Percentiles rank a stretch among this genome's conserved stretches.
Conservation (phyloP, 92 coral and sea anemone species). For the Heteractis magnifica region DNA sequence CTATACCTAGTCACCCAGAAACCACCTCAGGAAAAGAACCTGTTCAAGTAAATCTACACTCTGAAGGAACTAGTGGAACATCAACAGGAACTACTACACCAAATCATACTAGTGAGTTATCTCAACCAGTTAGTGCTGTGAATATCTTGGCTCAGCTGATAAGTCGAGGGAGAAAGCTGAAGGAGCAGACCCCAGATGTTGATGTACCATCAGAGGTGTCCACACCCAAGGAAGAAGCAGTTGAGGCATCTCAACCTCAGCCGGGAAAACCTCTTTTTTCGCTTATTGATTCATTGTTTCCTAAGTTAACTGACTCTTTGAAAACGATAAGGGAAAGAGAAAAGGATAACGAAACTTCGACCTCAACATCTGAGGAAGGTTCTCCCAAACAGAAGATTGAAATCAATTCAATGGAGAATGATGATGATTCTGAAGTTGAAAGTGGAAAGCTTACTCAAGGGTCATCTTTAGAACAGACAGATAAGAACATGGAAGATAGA, state of each 20-base stretch:
- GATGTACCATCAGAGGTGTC: slow-evolving; percentile 44
- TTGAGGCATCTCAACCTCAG: slow-evolving; percentile 38
- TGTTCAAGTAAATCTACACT: neutral
- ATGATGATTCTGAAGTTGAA: slow-evolving; percentile 32
- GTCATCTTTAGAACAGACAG: slow-evolving; percentile 2
- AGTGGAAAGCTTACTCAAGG: neutral
- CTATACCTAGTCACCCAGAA: neutral
- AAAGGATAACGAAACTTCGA: slow-evolving; percentile 34
- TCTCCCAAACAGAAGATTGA: slow-evolving; percentile 30
- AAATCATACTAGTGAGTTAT: slow-evolving; percentile 11
- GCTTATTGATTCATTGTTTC: slow-evolving; percentile 84
- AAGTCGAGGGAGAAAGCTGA: slow-evolving; percentile 74
- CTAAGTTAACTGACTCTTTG: slow-evolving; percentile 77
- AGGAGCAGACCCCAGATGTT: slow-evolving; percentile 44
- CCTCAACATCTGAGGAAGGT: slow-evolving; percentile 35
- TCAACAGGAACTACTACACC: slow-evolving; percentile 30
- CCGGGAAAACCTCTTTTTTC: slow-evolving; percentile 65
- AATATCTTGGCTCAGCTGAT: slow-evolving; percentile 83
- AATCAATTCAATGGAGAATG: slow-evolving; percentile 31
- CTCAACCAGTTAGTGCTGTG: slow-evolving; percentile 70
- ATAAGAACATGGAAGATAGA: slow-evolving; percentile 24
- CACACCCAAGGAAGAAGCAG: slow-evolving; percentile 39
- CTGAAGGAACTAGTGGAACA: slow-evolving; percentile 24
- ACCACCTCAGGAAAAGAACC: neutral
- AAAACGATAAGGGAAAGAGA: slow-evolving; percentile 70